These are phyloP conservation scores for Invenusta paracnida DNA, from an alignment of 2,888 invertebrate genomes.

Conservation along the genomic window DNA sequence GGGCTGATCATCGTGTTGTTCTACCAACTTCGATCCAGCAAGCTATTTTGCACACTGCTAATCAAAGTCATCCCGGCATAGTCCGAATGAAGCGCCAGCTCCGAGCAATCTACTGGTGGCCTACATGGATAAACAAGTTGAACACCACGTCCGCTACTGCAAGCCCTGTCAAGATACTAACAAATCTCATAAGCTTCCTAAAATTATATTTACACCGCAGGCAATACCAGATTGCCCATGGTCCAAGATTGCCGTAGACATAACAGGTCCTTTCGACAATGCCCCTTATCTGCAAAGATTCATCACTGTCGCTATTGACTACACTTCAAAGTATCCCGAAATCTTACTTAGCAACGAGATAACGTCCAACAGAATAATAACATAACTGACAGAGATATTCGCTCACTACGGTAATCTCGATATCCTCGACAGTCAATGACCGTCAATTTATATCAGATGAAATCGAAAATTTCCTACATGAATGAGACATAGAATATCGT, in stretches of 20 bases:
- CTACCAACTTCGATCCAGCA: no score
- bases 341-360: not conserved
- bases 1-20: no score
- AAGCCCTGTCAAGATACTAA: slow-evolving; percentile 7
- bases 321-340: slow-evolving; percentile 27
- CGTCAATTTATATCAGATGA: not conserved
- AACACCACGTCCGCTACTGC: slow-evolving; percentile 7
- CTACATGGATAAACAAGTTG: not conserved
- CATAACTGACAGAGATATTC: not conserved
- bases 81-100: slow-evolving; percentile 19
- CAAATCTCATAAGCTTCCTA: not conserved
- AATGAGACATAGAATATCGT: not conserved
- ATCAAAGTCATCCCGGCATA: slow-evolving; percentile 21
- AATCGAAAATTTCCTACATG: not conserved
- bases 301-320: slow-evolving; percentile 1
- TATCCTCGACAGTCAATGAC: not conserved
- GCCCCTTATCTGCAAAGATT: not conserved
- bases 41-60: no score
- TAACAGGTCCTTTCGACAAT: slow-evolving; percentile 4
- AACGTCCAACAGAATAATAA: not conserved
- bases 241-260: not conserved
- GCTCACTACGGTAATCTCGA: not conserved
- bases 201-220: no score
- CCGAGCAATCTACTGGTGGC: slow-evolving; percentile 3
- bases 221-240: no score